These are phyloP conservation scores for Eleutherodactylus coqui DNA, from an alignment of 2,797 vertebrate species.

Conservation along the genomic window DNA sequence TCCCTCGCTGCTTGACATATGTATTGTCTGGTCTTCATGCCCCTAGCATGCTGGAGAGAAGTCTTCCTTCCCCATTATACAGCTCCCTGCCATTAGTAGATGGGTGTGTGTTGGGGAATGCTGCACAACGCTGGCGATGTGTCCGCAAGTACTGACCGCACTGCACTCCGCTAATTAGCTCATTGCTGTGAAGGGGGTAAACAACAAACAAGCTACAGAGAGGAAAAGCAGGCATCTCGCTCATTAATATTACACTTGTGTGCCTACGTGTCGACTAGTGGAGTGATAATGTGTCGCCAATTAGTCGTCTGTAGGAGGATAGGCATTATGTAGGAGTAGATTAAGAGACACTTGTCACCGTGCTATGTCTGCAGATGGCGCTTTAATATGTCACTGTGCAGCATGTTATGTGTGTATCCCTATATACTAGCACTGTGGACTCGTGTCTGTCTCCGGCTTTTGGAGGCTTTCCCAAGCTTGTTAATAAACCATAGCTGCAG, in stretches of 20 bases:
- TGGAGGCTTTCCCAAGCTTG: no score
- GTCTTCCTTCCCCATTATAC: background rate
- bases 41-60: background rate
- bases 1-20: no score
- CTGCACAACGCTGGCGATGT: background rate
- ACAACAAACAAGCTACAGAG: conserved; percentile 14
- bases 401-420: background rate
- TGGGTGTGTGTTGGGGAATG: conserved; percentile 28
- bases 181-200: background rate
- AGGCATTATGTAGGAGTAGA: conserved; percentile 30
- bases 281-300: conserved; percentile 17
- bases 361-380: conserved; percentile 10
- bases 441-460: background rate
- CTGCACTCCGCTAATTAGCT: background rate
- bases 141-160: background rate
- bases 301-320: conserved; percentile 32
- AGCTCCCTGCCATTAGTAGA: conserved; percentile 26
- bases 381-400: conserved; percentile 12
- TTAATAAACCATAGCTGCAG: background rate
- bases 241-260: conserved; percentile 35
- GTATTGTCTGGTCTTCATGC: no score
- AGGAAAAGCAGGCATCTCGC: conserved; percentile 13
- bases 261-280: conserved; percentile 9
- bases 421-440: background rate
- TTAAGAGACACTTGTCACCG: conserved; percentile 34